Base-by-base conservation (phyloP, 2,797 vertebrate genomes). In the Rallus crepitans region DNA sequence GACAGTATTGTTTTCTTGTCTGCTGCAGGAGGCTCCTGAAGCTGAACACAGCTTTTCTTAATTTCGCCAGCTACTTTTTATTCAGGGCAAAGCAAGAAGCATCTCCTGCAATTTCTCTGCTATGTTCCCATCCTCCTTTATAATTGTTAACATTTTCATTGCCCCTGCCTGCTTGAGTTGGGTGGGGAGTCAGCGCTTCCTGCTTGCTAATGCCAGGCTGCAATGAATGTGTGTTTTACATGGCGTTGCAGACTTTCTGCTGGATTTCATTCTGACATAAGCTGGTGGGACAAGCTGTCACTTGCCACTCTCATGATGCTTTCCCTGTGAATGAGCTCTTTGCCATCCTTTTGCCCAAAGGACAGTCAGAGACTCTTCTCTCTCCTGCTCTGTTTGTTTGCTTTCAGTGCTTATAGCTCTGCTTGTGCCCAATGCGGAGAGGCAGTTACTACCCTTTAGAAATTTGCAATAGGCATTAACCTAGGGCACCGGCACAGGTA, bases 231-330 rank as follows among this genome's bases (percentile, higher is more conserved):
- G 7, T 52, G 27, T 40, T 85, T 60, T 85, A 47, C 18, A 24
- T 6, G 21, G 25, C 2, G 2, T 45, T 65, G 47, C 21, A 80
- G 75, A 48, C 35, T 92, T 95, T 76, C 82, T 93, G 65, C 71
- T 63, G 56, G 52, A 18, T 77, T 80, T 78, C 69, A 11, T 72
- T 87, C 78, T 90, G 72, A 83, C 79, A 81, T 90, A 72, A 78
- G 31, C 59, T 52, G 52, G 31, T 45, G 56, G 82, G 82, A 95
- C 78, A 95, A 78, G 81, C 78, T 95, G 82, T 92, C 87, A 61
- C 55, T 93, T 85, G 82, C 87, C 52, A 30, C 71, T 84, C 33
- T 31, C 18, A 21, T 24, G 21, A 86, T 61, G 28, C 79, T 91
- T 88, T 89, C 65, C 68, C 81, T 68, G 47, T 72, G 69, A 82